Base-by-base conservation (phyloP, 2,888 invertebrate genomes). In the Hydroisotoma schaefferi region DNA sequence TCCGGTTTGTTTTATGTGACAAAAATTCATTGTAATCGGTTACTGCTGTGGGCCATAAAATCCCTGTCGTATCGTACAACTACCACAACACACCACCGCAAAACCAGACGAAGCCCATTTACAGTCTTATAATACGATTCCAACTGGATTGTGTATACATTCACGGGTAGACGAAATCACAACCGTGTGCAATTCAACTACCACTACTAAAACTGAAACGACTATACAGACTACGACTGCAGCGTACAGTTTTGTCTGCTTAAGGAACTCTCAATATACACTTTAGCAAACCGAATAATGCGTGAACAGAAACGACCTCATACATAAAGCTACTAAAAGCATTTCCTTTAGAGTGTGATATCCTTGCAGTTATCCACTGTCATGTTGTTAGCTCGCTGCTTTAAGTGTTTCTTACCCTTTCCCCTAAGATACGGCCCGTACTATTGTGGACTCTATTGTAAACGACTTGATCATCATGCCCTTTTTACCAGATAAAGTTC, bases 11-110 rank as follows among this genome's bases (percentile, higher is more conserved):
- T 71, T 71, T 71, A 71, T 71, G 69, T 69, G 69, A 69, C 69
- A 69, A 71, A 71, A 69, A 71, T 68, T 69, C 67, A 71, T 69
- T 71, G 71, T 70, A 70, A 70, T 70, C 68, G 70, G 70, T 68
- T 63, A 63, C 67, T 71, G 67, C 65, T 67, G 61, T 68, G 69
- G 66, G 67, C 65, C 64, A 69, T 71, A 66, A 71, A 71, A 71
- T 66, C 66, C 67, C 64, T 54, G 62, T 59, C 57, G 67, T 61
- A 55, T 57, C 59, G 53, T 63, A 63, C 51, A 48, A 33, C 8
- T 8, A 33, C 33, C 23, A 23, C 23, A 29, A 33, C n/a, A 25
- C 53, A 18, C 37, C 18, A n/a, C 37, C 33, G 25, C 28, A 47
- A 18, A 58, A n/a, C n/a, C n/a, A n/a, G n/a, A n/a, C n/a, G n/a